Base-by-base conservation (phyloP, 2,888 invertebrate species). In the Dendrolimus pini region DNA sequence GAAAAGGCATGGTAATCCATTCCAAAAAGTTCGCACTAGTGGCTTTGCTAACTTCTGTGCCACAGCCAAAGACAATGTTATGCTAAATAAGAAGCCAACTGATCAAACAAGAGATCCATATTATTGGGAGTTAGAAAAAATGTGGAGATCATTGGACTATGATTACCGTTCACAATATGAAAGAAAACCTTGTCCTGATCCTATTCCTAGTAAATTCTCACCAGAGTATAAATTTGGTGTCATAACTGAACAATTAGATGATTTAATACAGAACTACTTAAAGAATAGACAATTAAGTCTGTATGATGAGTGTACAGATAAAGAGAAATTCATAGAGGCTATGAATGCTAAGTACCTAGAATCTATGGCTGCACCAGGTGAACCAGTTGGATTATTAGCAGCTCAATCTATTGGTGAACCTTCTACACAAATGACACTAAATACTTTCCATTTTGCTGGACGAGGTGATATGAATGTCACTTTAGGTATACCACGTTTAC, bases 381-480 rank as follows among this genome's bases (percentile, higher is more conserved):
- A 99, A 84, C 96, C 99, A 0, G 99, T 99, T 1, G 99, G 99
- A 3, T 86, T 99, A 18, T 83, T 99, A 63, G 99, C 99, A 12
- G 99, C 99, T 1, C 99, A 99, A 91, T 98, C 98, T 0, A 96
- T 99, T 62, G 99, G 99, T 59, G 99, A 99, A 85, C 99, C 99
- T 0, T 99, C 99, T 1, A 99, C 99, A 60, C 99, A 99, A 92
- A 99, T 99, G 99, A 99, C 99, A 73, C 89, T 99, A 79, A 99
- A 99, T 84, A 99, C 99, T 53, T 99, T 99, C 86, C 99, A 99
- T 80, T 99, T 99, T 83, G 99, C 99, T 71, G 99, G 99, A 77
- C 95, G 99, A 87, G 99, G 99, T 92, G 99, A 99, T 88, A 99
- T 99, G 99, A 99, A 99, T 91, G 99, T 99, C 0, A 99, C 99